Evolutionary conservation across 2,888 invertebrate genomes (phyloP).

Genomic region (Agrilus cyanescens): DNA sequence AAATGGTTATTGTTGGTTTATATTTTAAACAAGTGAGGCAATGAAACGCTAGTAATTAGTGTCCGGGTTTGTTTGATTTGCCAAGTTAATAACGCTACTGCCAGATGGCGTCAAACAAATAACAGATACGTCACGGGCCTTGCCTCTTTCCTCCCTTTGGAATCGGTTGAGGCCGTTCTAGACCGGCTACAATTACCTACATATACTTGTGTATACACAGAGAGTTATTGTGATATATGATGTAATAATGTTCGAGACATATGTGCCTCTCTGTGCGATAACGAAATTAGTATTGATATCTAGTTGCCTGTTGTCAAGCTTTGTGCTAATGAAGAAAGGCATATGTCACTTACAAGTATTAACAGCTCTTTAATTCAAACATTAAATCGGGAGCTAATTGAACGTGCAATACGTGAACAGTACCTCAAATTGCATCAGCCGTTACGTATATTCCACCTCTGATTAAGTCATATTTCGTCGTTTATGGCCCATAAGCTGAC

Average conservation of each 20-base stretch:
- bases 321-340: conserved; percentile 34
- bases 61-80: conserved; percentile 40
- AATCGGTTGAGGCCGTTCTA: conserved; percentile 15
- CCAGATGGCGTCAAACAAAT: conserved; percentile 41
- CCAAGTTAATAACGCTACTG: conserved; percentile 40
- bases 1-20: conserved; percentile 22
- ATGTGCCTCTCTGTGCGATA: conserved; percentile 35
- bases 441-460: too few relatives aligned
- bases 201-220: conserved; percentile 32
- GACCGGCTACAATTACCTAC: conserved; percentile 35
- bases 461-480: too few relatives aligned
- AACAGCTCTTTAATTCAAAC: neutral
- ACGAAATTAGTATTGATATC: conserved; percentile 37
- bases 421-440: too few relatives aligned
- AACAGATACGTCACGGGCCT: conserved; percentile 39
- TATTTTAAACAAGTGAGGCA: conserved; percentile 22
- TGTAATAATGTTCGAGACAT: conserved; percentile 38
- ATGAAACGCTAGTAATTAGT: conserved; percentile 35
- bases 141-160: conserved; percentile 26
- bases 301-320: conserved; percentile 29
- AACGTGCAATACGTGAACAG: too few relatives aligned
- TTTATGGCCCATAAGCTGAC: too few relatives aligned
- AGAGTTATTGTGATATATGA: conserved; percentile 34
- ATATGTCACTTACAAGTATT: conserved; percentile 25
- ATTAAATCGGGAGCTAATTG: too few relatives aligned